Evolutionary conservation across 2,113 vertebrate species (phyloP), one percentile per base, ranked within the genome.

Genomic region (Sebastes fasciatus): DNA sequence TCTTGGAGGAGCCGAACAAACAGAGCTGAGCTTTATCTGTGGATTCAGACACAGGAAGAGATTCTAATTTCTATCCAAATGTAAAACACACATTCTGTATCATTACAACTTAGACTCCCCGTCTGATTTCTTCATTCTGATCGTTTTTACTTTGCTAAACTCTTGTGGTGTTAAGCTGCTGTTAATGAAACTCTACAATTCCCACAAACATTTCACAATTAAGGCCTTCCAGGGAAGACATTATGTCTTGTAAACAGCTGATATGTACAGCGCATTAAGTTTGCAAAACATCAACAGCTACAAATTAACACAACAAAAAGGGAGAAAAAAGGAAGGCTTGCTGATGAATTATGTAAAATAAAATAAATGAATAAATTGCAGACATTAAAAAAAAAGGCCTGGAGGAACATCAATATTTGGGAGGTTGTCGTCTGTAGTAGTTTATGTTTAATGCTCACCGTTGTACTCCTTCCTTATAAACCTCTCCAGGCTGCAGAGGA

Each of bases 1-100:
- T 99, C 92, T 99, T 99, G 43, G 98, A 99, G 79, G 98, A 99
- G n/a, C 98, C 98, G 88, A 99, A 99, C 85, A 99, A 94, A 78
- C 98, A 99, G 78, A 99, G 96, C 87, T 98, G 97, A 80, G 98
- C 97, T 93, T 98, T 97, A 72, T 98, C 98, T 99, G 91, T 42
- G 51, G 52, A 62, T 8, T 7, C 42, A 75, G 40, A 74, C 1
- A 62, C n/a, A 82, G 4, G 3, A 58, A 55, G 7, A 16, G 6
- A 64, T 21, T 19, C 0, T 40, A 0, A 13, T 45, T 71, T 49
- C 6, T 17, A 60, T 43, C 3, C 7, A 34, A 11, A 54, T 17
- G 16, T 5, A 16, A 66, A 40, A 73, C 45, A 63, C 45, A 45
- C 34, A 19, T 8, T 16, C 21, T 64, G 60, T 45, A 3, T 17